phyloP scores from a whole-genome alignment of 2,888 invertebrate species.

The Tetranychus truncatus region DNA sequence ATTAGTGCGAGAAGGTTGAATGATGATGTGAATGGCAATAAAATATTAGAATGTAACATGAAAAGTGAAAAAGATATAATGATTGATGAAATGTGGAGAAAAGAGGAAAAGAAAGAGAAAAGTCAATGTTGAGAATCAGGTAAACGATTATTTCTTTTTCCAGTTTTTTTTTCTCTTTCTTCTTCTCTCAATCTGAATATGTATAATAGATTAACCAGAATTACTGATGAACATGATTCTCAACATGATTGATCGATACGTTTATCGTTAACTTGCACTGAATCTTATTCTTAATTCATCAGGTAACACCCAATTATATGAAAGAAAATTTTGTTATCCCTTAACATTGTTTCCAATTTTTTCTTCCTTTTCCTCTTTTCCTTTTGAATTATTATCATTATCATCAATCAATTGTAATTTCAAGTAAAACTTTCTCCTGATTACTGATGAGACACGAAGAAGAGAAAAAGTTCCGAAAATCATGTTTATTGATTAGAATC shows the following conservation, averaged over 20 bases:
- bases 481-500: too few species aligned
- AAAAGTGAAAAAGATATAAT: neutral
- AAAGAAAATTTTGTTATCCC: neutral
- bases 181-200: neutral
- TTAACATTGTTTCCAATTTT: neutral
- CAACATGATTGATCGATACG: neutral
- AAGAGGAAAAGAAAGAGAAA: neutral
- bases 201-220: neutral
- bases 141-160: neutral
- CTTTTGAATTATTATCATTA: neutral
- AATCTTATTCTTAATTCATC: neutral
- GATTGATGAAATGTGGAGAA: neutral
- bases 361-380: neutral
- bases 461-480: too few species aligned
- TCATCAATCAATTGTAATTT: neutral
- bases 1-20: too few species aligned
- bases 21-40: too few species aligned
- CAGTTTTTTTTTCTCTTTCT: neutral
- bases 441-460: neutral
- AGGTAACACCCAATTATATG: too few species aligned
- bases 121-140: neutral
- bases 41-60: neutral
- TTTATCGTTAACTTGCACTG: neutral
- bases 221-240: neutral
- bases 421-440: neutral